Evolutionary conservation across 1,140 invertebrate genomes (phyloP), one percentile per base, ranked within the genome.

Genomic region (Ooceraea biroi): DNA sequence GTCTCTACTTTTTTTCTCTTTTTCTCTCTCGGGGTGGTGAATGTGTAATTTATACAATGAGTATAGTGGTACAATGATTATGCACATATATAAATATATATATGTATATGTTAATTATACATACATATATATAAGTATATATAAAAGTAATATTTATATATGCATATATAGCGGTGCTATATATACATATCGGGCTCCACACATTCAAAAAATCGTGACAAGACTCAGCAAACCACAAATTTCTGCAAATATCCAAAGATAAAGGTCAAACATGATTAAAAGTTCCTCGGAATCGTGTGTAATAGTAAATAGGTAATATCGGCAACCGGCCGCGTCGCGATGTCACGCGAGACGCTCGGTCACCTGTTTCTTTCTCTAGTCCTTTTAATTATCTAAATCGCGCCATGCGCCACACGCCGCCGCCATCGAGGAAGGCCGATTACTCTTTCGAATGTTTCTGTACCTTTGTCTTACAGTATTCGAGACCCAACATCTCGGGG

Each of bases 21-120:
- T 76, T 89, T 80, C 73, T 71, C 50, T 77, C 77, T 93, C 90
- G 90, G 65, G 93, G 91, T 91, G 91, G 92, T 94, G 93, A 94
- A 93, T 94, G 93, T 94, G 93, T 94, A 93, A 94, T 94, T 94
- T 94, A 94, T 94, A 94, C 93, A 94, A 94, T 94, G 93, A 94
- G 92, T 94, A 94, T 90, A 93, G 92, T 93, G 93, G 93, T 93
- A 94, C 92, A 84, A 93, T 94, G 91, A 92, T 78, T 72, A 86
- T 80, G 72, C 83, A 87, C 90, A 87, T 88, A 87, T 87, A 85
- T 87, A 76, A 86, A 87, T 88, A 65, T 83, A 76, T 82, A 83
- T 57, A 44, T 82, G 88, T 87, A 88, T 85, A 88, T n/a, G n/a
- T 88, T 36, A 36, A 36, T 3, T 87, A 85, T 87, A 76, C 86